Conservation (phyloP, 2,113 vertebrate species). For the Leuciscus idus region DNA sequence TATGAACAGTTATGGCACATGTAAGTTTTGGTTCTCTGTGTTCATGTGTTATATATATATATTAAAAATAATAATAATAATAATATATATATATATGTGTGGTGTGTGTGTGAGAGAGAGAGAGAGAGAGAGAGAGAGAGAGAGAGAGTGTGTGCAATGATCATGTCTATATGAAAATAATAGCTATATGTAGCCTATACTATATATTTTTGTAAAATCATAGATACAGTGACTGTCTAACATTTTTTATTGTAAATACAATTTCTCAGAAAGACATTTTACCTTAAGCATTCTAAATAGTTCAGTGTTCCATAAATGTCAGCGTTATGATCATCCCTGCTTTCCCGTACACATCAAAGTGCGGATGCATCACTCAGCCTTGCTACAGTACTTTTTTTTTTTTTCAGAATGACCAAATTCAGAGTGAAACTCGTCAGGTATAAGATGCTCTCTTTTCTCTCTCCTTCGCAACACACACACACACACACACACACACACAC, state of each 20-base stretch:
- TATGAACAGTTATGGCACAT: not conserved
- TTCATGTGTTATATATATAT: not conserved
- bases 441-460: not conserved
- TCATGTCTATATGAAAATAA: too few species aligned
- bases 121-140: too few species aligned
- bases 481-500: not conserved
- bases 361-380: not conserved
- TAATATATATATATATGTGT: too few species aligned
- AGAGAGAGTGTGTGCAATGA: too few species aligned
- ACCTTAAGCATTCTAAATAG: not conserved
- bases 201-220: too few species aligned
- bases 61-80: too few species aligned
- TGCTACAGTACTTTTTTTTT: not conserved
- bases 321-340: not conserved
- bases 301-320: not conserved
- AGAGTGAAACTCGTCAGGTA: not conserved
- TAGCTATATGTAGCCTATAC: too few species aligned
- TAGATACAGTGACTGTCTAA: not conserved
- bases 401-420: not conserved
- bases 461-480: slow-evolving; percentile 18
- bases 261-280: not conserved
- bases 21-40: not conserved
- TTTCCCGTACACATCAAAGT: not conserved
- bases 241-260: not conserved
- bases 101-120: too few species aligned